Evolutionary conservation across 1,140 invertebrate genomes (phyloP), one percentile per base, ranked within the genome.

Genomic region (Agrypnia vestita): DNA sequence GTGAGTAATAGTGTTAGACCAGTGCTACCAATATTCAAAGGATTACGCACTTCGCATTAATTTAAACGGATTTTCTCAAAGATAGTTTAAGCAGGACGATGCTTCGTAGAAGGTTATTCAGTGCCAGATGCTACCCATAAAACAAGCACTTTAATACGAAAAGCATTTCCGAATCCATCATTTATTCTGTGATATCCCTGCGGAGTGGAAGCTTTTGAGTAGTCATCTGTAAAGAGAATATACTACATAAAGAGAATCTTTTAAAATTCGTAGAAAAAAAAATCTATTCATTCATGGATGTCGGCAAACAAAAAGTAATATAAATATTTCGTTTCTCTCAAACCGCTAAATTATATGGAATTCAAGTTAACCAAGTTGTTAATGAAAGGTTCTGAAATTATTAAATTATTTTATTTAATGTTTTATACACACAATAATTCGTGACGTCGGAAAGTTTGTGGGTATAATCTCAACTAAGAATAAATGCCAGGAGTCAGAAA

Each of bases 401-500:
- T 43, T 13, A 43, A 74, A 74, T 46, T 74, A 49, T 74, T 74
- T 35, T 35, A 74, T 11, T 46, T 19, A 17, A 35, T 35, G 51
- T 74, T 72, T 74, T 13, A 55, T 56, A 19, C 44, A 56, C 15
- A 74, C 25, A 74, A 74, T 56, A 74, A 74, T 25, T 74, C 25
- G 71, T 51, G 51, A 46, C 56, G 43, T 15, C 67, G 43, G 21
- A 74, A 74, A 74, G 53, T 74, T 74, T 74, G n/a, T 21, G 53
- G 25, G 71, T 9, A 19, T 56, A 74, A 74, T 74, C 71, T 74
- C 56, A 44, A 43, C 71, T 43, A 25, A 43, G 71, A 74, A 74
- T 21, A 17, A 74, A 74, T 74, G 71, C 71, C 51, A 74, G 44
- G 21, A 74, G 53, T 74, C 71, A 74, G 71, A n/a, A 74, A 74